Base-by-base conservation (phyloP, 2,888 invertebrate species). In the Syrista parreyssii region DNA sequence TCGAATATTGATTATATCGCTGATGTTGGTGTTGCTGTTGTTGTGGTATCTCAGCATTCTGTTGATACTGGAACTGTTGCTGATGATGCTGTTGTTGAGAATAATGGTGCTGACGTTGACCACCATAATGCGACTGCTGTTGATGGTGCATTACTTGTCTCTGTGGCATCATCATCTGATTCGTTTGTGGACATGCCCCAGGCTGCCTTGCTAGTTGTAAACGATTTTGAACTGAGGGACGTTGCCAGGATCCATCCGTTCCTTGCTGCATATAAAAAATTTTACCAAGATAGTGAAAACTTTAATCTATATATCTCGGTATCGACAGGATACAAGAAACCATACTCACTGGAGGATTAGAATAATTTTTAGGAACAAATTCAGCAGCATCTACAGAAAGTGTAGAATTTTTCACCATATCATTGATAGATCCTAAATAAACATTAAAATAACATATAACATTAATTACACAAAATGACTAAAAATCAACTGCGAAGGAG, bases 381-480 rank as follows among this genome's bases (percentile, higher is more conserved):
- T 87, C 90, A 40, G 87, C 85, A 55, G 91, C 91, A 30, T 89
- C 83, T 1, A 84, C 89, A 0, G 89, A 89, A 11, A 89, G 82
- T 6, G 79, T 82, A 12, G 86, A 89, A 78, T 87, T 86, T 77
- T 84, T 86, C 4, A 85, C 85, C 35, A 87, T 83, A 11, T 87
- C 88, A 68, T 79, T 78, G 55, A 36, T 4, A 73, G 36, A 73
- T 30, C 74, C 34, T 32, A 40, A 23, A 31, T 33, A 73, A 3
- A 23, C 12, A 35, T 73, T 73, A 30, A 73, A 73, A 73, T 11
- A 73, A 31, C 35, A 11, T 34, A 30, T 35, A 40, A 40, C 4
- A 15, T 40, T 40, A 40, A 15, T 15, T 40, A 40, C 4, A 40
- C 3, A 40, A 40, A 15, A 15, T 15, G 15, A 40, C 40, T 15